phyloP scores from a whole-genome alignment of 1,140 invertebrate species.

The Panulirus ornatus region DNA sequence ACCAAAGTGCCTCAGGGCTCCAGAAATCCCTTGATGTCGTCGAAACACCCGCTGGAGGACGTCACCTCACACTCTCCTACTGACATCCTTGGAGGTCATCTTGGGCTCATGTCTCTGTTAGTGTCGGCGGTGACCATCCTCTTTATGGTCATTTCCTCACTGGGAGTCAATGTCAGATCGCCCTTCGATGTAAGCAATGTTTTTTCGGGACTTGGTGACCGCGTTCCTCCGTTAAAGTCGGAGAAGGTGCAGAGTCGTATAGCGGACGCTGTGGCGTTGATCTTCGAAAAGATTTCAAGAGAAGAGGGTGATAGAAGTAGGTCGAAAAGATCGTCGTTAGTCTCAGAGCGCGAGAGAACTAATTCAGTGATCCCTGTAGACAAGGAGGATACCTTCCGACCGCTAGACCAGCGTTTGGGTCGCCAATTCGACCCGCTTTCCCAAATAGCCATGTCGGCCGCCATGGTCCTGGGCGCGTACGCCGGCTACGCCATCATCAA shows the following conservation, averaged over 20 bases:
- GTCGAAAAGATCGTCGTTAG: no score
- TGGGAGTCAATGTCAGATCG: neutral
- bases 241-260: no score
- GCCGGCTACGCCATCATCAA: constrained; percentile 46
- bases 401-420: neutral
- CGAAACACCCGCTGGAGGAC: no score
- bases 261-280: no score
- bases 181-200: neutral
- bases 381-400: neutral
- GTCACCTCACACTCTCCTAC: no score
- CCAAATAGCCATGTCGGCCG: constrained; percentile 48
- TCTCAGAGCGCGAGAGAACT: no score
- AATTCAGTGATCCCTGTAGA: no score
- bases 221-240: no score
- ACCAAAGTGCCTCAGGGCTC: no score
- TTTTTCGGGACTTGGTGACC: neutral
- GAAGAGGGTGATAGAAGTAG: no score
- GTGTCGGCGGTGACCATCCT: constrained; percentile 35
- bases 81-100: neutral
- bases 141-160: constrained; percentile 5
- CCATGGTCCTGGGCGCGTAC: constrained; percentile 53
- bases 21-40: no score
- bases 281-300: no score
- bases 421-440: constrained; percentile 26
- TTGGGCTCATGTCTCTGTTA: constrained; percentile 29